Percentiles rank a stretch among this genome's conserved stretches.
Evolutionary conservation across 2,797 vertebrate species (phyloP).

Genomic region (Myotis myotis): DNA sequence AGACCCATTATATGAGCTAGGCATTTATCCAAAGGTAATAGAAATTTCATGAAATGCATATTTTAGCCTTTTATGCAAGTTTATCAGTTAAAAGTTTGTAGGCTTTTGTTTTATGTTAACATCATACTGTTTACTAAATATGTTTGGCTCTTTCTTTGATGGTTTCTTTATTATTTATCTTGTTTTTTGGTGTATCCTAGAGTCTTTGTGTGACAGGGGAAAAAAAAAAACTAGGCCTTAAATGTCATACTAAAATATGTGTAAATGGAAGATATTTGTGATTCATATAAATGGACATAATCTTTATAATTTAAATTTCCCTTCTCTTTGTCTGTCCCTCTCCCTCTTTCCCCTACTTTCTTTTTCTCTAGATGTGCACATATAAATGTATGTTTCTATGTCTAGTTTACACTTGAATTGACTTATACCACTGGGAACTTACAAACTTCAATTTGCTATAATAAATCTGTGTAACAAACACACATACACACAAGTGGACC

Average conservation of each 20-base stretch:
- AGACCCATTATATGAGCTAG: too few species aligned
- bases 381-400: neutral
- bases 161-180: neutral
- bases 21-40: neutral
- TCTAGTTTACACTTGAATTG: neutral
- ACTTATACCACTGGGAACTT: neutral
- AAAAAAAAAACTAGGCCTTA: neutral
- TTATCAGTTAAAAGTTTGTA: neutral
- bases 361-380: neutral
- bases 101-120: neutral
- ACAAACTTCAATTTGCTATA: neutral
- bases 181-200: neutral
- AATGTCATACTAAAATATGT: neutral
- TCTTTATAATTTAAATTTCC: neutral
- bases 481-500: neutral
- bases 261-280: neutral
- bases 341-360: neutral
- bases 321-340: neutral
- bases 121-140: neutral
- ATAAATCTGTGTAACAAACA: neutral
- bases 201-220: neutral
- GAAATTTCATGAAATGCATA: neutral
- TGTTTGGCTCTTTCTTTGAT: neutral
- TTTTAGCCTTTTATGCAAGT: neutral
- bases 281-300: neutral